Evolutionary conservation across 2,113 vertebrate species (phyloP), one percentile per base, ranked within the genome.

Genomic region (Burhinus oedicnemus): DNA sequence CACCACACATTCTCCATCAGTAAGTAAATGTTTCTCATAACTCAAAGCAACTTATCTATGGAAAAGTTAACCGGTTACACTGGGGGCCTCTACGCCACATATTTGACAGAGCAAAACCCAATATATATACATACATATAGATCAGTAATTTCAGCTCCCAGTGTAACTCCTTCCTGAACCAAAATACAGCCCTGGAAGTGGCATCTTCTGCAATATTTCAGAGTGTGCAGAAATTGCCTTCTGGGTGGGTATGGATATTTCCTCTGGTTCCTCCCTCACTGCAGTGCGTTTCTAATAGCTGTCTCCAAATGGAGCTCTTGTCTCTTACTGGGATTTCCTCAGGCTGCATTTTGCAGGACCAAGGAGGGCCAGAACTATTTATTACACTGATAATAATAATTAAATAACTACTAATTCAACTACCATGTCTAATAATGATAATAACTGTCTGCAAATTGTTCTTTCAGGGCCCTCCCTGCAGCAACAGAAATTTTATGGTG

Each of bases 371-470:
- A 95, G 78, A 74, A 85, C 19, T 91, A 93, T 93, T 91, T 90
- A 83, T 85, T 85, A 44, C 70, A 79, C 47, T 83, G 87, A 79
- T 94, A 95, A 91, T 89, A 95, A 95, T 94, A 93, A 90, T 90
- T 49, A 91, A 96, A 91, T 87, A 96, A 71, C 52, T 75, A 57
- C 82, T 83, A 83, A 94, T 96, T 88, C 85, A 91, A 79, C 93
- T 93, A 38, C 66, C 52, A 90, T 85, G 36, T 54, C 49, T 93
- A 95, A 91, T 87, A 94, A 90, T 44, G 55, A 60, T 1, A 29
- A 85, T 87, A 76, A 85, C 68, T 62, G 47, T 30, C 66, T 90
- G 71, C 19, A 87, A 91, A 88, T 79, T 69, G 29, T 93, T 91
- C 57, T 85, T 96, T 85, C 79, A 83, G 75, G 70, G 49, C 34